Percentiles rank a stretch among this genome's conserved stretches.
phyloP scores from a whole-genome alignment of 2,888 invertebrate genomes.

The Chloroclysta siterata region DNA sequence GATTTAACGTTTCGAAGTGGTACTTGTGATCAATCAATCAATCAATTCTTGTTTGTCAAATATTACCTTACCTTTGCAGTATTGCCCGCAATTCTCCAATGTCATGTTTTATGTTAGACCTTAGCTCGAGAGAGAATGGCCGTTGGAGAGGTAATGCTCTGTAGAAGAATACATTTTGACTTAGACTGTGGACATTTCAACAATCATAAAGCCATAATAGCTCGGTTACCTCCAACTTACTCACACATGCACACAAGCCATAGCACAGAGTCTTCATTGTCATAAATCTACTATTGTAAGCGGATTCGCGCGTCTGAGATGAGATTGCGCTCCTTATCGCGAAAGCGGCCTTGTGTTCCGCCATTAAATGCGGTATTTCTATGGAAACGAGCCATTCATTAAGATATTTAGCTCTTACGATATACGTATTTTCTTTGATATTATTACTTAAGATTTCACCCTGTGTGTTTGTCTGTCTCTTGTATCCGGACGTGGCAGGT shows the following conservation, averaged over 20 bases:
- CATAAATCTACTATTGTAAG: slow-evolving; percentile 25
- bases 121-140: too few species aligned
- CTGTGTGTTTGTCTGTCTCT: too few species aligned
- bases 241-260: slow-evolving; percentile 1
- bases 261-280: slow-evolving; percentile 12
- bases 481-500: background rate
- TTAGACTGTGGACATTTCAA: background rate
- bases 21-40: too few species aligned
- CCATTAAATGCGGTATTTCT: slow-evolving; percentile 15
- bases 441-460: background rate
- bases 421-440: background rate
- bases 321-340: slow-evolving; percentile 25
- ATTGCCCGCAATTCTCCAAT: too few species aligned
- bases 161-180: too few species aligned
- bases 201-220: background rate
- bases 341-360: slow-evolving; percentile 15
- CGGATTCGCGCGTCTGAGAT: slow-evolving; percentile 20
- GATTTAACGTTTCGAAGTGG: too few species aligned
- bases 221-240: background rate
- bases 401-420: slow-evolving; percentile 5
- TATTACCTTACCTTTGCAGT: too few species aligned
- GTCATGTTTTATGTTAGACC: too few species aligned
- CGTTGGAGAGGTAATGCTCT: too few species aligned
- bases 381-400: slow-evolving; percentile 33
- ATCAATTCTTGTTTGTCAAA: too few species aligned